Conservation (phyloP, 2,113 vertebrate genomes). For the Hipposideros armiger region DNA sequence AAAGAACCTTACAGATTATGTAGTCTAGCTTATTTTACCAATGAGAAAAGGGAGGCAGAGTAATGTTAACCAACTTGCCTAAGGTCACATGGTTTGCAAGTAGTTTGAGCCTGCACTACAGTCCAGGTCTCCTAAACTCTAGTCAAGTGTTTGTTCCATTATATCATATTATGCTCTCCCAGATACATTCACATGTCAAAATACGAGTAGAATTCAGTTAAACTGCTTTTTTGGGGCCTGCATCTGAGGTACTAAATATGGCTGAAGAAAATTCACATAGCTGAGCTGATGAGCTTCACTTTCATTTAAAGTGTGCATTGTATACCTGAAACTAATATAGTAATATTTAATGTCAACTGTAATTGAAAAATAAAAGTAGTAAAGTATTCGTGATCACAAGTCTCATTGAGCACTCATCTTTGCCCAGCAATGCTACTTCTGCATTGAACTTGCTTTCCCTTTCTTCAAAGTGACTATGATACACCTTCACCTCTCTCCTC, state of each 20-base stretch:
- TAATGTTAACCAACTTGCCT: neutral
- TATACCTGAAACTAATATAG: too few species aligned
- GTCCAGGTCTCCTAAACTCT: neutral
- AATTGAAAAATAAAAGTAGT: too few species aligned
- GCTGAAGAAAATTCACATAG: conserved; percentile 44
- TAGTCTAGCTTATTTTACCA: conserved; percentile 38
- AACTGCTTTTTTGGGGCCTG: conserved; percentile 23
- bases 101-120: conserved; percentile 5
- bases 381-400: conserved; percentile 33
- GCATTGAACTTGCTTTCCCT: conserved; percentile 41
- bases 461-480: conserved; percentile 28
- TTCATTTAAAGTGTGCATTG: conserved; percentile 50
- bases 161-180: neutral
- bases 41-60: conserved; percentile 36
- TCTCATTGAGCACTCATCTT: conserved; percentile 10
- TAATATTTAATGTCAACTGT: too few species aligned
- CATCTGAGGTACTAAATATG: conserved; percentile 34
- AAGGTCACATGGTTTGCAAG: neutral
- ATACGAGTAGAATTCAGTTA: conserved; percentile 37
- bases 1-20: conserved; percentile 54
- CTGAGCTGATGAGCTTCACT: neutral
- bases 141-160: conserved; percentile 6
- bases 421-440: conserved; percentile 26
- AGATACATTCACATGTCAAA: conserved; percentile 39
- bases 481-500: neutral